Percentiles rank a stretch among this genome's conserved stretches.
These are phyloP conservation scores for Lophochroa leadbeateri DNA, from an alignment of 2,113 vertebrate genomes.

Conservation along the genomic window DNA sequence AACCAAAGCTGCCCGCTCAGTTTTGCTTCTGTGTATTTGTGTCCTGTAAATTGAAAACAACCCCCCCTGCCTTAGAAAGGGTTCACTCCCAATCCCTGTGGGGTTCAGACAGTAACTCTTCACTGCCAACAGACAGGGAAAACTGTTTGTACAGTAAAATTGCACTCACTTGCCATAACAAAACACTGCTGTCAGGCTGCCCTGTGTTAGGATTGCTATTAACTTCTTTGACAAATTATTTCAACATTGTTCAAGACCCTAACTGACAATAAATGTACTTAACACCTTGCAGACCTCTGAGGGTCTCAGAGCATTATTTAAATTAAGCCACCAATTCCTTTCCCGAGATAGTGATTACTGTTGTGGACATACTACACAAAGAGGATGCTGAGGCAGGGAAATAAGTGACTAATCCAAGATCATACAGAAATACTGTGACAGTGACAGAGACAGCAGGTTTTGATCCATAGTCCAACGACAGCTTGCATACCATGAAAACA, in stretches of 20 bases:
- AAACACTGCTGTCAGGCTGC: neutral
- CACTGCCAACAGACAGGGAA: neutral
- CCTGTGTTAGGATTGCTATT: neutral
- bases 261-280: neutral
- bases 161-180: neutral
- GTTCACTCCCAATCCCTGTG: fast-evolving
- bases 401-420: neutral
- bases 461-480: neutral
- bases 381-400: neutral
- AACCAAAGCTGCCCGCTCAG: neutral
- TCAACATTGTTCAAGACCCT: neutral
- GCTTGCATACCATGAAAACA: neutral
- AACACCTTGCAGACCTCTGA: neutral
- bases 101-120: neutral
- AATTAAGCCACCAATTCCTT: neutral
- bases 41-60: neutral
- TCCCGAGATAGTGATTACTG: neutral
- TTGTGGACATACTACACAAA: neutral
- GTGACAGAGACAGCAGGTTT: neutral
- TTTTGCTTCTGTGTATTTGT: neutral
- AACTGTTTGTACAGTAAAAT: neutral
- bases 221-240: neutral
- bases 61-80: neutral
- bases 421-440: neutral
- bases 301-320: neutral